A percentile compares a stretch with the other conserved stretches of the same genome.
phyloP scores from a whole-genome alignment of 2,113 vertebrate genomes.

The Coptodon bakossiorum region DNA sequence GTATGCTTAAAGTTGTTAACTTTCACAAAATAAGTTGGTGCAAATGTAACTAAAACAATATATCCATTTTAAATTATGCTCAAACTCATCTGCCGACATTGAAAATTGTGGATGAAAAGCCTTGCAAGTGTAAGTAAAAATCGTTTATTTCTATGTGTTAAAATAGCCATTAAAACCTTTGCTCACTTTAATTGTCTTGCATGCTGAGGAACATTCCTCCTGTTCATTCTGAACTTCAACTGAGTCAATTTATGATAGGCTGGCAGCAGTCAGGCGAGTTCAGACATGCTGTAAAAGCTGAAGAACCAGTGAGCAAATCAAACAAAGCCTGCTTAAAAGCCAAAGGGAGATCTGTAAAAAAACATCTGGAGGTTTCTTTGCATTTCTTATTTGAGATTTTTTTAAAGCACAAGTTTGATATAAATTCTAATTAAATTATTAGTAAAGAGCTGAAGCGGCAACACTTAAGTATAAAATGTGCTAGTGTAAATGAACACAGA shows the following conservation, averaged over 20 bases:
- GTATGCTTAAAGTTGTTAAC: accelerated
- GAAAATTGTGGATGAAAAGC: neutral
- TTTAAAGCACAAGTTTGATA: neutral
- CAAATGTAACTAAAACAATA: neutral
- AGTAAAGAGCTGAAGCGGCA: neutral
- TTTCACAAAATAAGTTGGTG: neutral
- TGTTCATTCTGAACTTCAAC: slow-evolving; percentile 30
- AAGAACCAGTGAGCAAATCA: slow-evolving; percentile 7
- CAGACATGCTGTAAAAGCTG: slow-evolving; percentile 19
- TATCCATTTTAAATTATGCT: neutral
- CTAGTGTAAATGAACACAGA: neutral
- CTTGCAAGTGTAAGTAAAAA: accelerated
- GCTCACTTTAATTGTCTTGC: neutral
- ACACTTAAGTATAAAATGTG: neutral
- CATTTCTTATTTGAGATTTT: neutral
- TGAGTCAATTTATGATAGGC: slow-evolving; percentile 7
- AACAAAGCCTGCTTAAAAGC: slow-evolving; percentile 12
- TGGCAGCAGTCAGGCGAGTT: slow-evolving; percentile 28
- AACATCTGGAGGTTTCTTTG: neutral
- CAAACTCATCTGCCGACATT: accelerated
- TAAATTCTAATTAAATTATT: slow-evolving; percentile 1
- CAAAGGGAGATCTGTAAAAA: neutral
- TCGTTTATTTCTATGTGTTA: neutral
- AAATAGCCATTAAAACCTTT: neutral
- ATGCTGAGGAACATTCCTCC: slow-evolving; percentile 25